Evolutionary conservation across 2,113 vertebrate genomes (phyloP).

Genomic region (Stegostoma tigrinum): DNA sequence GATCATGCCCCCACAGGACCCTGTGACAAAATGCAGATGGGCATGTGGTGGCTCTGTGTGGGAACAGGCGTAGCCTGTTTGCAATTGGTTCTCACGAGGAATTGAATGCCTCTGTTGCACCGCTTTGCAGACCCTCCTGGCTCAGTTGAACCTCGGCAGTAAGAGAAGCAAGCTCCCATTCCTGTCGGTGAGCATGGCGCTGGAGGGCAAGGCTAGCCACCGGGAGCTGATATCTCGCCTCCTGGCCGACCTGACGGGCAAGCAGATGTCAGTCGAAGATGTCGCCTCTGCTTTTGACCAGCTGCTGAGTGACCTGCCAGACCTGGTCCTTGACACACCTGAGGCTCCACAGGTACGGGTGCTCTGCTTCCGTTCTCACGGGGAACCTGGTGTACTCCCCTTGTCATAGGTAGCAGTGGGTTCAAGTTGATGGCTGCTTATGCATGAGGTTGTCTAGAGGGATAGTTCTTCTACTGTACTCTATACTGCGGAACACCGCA

Average conservation of each 20-base stretch:
- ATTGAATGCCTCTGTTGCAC: background rate
- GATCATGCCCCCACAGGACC: background rate
- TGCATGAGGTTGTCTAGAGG: too few species aligned
- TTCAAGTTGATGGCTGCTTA: background rate
- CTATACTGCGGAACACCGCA: too few species aligned
- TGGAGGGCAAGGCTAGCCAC: slow-evolving; percentile 39
- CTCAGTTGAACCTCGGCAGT: slow-evolving; percentile 36
- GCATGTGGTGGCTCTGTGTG: background rate
- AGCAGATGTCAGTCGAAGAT: background rate
- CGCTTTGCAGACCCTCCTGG: slow-evolving; percentile 26
- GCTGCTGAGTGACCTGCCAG: slow-evolving; percentile 36
- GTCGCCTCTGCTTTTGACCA: slow-evolving; percentile 30
- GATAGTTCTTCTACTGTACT: too few species aligned
- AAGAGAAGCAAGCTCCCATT: slow-evolving; percentile 29
- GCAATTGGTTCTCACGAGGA: too few species aligned
- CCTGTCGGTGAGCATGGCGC: slow-evolving; percentile 33
- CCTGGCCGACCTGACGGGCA: slow-evolving; percentile 28
- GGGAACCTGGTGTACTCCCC: background rate
- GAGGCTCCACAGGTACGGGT: slow-evolving; percentile 37
- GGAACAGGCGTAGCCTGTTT: background rate
- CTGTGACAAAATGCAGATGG: too few species aligned
- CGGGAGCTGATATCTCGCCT: slow-evolving; percentile 38
- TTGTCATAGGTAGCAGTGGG: background rate
- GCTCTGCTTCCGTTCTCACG: background rate
- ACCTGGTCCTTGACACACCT: slow-evolving; percentile 38